phyloP scores from a whole-genome alignment of 2,797 vertebrate genomes.

The Schizothorax lantsangensis region DNA sequence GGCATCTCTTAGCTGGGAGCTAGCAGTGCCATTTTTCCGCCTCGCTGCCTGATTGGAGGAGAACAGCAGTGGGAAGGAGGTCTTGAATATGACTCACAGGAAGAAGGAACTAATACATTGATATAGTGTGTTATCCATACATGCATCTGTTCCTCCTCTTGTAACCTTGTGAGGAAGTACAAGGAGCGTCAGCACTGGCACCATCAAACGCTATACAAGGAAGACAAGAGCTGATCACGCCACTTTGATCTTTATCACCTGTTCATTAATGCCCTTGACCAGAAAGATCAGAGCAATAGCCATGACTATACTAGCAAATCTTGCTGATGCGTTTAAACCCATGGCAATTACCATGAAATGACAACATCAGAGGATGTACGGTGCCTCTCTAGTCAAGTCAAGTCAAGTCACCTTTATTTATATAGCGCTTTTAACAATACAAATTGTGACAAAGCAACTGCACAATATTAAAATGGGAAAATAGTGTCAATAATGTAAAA shows the following conservation, averaged over 20 bases:
- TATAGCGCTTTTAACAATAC: too few species aligned
- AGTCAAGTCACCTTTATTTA: too few species aligned
- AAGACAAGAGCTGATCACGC: not conserved
- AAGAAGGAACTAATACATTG: not conserved
- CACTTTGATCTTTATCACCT: constrained; percentile 35
- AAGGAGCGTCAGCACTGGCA: not conserved
- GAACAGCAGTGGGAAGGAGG: not conserved
- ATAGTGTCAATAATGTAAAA: too few species aligned
- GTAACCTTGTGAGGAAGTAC: constrained; percentile 20
- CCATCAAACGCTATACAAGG: constrained; percentile 8
- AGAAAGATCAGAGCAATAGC: constrained; percentile 23
- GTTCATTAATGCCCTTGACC: constrained; percentile 32
- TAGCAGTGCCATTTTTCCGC: constrained; percentile 20
- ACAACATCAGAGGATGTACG: not conserved
- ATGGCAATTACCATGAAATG: not conserved
- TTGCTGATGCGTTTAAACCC: not conserved
- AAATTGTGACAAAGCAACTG: too few species aligned
- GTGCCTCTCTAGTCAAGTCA: too few species aligned
- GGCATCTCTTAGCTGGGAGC: constrained; percentile 30
- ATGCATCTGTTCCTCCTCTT: constrained; percentile 3
- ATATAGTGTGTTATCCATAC: constrained; percentile 5
- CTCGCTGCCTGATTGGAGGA: constrained; percentile 25
- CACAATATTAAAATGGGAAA: too few species aligned
- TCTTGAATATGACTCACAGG: not conserved
- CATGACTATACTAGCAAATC: constrained; percentile 16